phyloP scores from a whole-genome alignment of 1,140 invertebrate genomes.

The Drosophila repletoides region DNA sequence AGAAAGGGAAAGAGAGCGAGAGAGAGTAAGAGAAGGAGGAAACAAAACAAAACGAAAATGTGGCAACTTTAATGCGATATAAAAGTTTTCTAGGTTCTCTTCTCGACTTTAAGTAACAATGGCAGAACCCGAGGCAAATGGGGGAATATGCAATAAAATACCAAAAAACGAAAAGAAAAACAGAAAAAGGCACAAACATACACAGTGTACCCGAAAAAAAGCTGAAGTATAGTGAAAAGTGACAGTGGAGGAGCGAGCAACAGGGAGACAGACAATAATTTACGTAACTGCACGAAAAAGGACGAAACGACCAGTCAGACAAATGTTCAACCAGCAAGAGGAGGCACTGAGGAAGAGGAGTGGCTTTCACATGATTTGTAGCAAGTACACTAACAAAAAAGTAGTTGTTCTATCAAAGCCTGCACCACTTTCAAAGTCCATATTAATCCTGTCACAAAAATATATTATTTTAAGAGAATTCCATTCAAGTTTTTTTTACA shows the following conservation, averaged over 20 bases:
- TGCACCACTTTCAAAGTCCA: too few relatives aligned
- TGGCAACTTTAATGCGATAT: constrained; percentile 54
- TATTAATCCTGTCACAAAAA: too few relatives aligned
- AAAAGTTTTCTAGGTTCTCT: constrained; percentile 43
- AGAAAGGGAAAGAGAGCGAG: not conserved
- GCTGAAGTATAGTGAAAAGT: constrained; percentile 68
- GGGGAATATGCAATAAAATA: constrained; percentile 79
- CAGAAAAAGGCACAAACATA: constrained; percentile 16
- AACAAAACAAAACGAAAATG: constrained; percentile 24
- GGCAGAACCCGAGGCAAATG: constrained; percentile 38
- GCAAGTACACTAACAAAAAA: too few relatives aligned
- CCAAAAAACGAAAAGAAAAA: constrained; percentile 47
- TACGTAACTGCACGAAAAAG: constrained; percentile 70
- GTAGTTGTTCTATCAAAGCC: too few relatives aligned
- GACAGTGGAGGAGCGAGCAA: constrained; percentile 57
- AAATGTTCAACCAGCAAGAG: constrained; percentile 14
- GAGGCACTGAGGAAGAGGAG: not conserved
- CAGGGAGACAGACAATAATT: constrained; percentile 74
- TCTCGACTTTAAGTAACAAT: constrained; percentile 64
- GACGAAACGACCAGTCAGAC: constrained; percentile 26
- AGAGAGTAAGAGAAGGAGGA: not conserved
- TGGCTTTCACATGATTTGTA: constrained; percentile 49
- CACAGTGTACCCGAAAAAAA: constrained; percentile 26
- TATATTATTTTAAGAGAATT: too few relatives aligned
- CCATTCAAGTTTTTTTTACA: too few relatives aligned